Evolutionary conservation across 2,113 vertebrate genomes (phyloP).

Genomic region (Eptesicus fuscus): DNA sequence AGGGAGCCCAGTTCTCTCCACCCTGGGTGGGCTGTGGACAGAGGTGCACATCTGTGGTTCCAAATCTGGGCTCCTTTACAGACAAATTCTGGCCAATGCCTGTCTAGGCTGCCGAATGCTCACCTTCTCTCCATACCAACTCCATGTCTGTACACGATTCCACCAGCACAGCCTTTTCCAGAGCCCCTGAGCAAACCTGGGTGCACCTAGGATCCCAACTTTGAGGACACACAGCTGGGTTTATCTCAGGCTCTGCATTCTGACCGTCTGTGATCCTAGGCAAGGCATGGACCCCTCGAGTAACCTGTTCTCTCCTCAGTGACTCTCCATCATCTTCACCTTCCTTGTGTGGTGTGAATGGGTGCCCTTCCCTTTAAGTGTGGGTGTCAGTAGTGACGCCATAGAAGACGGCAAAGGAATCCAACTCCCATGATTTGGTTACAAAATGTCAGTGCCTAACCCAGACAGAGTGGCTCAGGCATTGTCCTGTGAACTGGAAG

Average conservation of each 20-base stretch:
- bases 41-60: neutral
- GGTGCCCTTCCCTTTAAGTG: neutral
- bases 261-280: neutral
- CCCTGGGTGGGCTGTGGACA: neutral
- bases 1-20: neutral
- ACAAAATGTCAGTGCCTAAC: too few relatives aligned
- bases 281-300: neutral
- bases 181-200: neutral
- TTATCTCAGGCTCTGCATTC: too few relatives aligned
- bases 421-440: neutral
- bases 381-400: neutral
- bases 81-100: neutral
- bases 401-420: neutral
- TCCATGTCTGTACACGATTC: neutral
- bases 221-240: neutral
- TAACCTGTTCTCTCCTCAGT: too few relatives aligned
- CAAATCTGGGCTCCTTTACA: neutral
- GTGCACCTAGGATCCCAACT: neutral
- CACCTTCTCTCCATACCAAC: neutral
- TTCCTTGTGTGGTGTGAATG: too few relatives aligned
- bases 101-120: accelerated
- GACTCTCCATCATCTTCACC: too few relatives aligned
- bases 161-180: neutral
- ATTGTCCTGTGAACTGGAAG: too few relatives aligned
- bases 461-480: too few relatives aligned